Evolutionary conservation across 2,797 vertebrate species (phyloP), one percentile per base, ranked within the genome.

Genomic region (Allobates femoralis): DNA sequence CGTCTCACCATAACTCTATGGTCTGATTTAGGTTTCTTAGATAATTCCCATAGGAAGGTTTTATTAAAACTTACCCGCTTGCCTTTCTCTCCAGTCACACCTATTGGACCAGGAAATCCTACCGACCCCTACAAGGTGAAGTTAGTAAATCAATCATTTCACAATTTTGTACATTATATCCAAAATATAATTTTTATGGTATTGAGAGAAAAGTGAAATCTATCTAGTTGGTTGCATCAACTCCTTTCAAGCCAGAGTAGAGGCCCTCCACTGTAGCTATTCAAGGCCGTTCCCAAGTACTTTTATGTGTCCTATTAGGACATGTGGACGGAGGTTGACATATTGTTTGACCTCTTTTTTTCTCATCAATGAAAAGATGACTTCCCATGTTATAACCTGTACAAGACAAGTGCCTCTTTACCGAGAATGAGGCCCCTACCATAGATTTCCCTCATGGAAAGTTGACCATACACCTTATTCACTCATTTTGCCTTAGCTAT

Each of bases 21-120:
- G 19, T 23, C 18, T 0, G 11, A 1, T n/a, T 23, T 60, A 60
- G 56, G 23, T n/a, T 60, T 12, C 23, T 60, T 26, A 60, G 23
- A 26, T 60, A 10, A n/a, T 60, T 21, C 2, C 7, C 30, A 3
- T 37, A 18, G 41, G 28, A 34, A 23, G 46, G 53, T n/a, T 32
- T n/a, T 56, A 18, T 32, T 53, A 10, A n/a, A 0, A 92, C 96
- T 95, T 89, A 98, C 97, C 95, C 97, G 94, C 92, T 96, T 97
- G 90, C 97, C 97, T 92, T 98, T 99, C 86, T 98, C 97, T 91
- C 97, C 97, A 0, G 81, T 53, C 71, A 94, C 86, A 34, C 97
- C 97, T 3, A 91, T 69, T 19, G 91, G 77, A 76, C 97, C 97
- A 0, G 91, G 91, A 92, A 98, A 98, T 86, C 97, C 97, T 15